Evolutionary conservation across 1,140 invertebrate species (phyloP), one percentile per base, ranked within the genome.

Genomic region (Solenopsis fugax): DNA sequence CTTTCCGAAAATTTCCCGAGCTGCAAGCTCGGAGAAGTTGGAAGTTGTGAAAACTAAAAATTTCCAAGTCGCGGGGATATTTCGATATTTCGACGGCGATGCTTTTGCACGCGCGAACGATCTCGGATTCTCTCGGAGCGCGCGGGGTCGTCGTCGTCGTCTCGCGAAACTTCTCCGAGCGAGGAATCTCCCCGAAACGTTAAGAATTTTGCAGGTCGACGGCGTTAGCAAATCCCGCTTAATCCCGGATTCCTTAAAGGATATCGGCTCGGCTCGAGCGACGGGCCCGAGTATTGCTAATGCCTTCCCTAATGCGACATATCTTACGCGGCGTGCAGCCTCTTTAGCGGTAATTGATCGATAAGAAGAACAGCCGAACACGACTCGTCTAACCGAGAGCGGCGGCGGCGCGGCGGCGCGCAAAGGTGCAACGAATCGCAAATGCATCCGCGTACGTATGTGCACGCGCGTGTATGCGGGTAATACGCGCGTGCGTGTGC

Each of bases 281-380:
- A 58, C 21, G 18, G 24, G 48, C 52, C 6, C 18, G 6, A 18
- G 34, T 58, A 64, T 48, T 13, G 75, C 60, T 45, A 81, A 71
- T 56, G 50, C 37, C 52, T 81, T 34, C 41, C 12, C 16, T 72
- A 72, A 60, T 72, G 54, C 18, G 37, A 82, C 67, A 37, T 13
- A 60, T 84, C 18, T 50, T 34, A 60, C 34, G 24, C 24, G 54
- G 56, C 69, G 41, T 60, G 29, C 24, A 50, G 41, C 29, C 78
- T 84, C 24, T 48, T 82, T 73, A 60, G 67, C 80, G 34, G 12
- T 73, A 84, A 84, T 84, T 60, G 69, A 73, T 84, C 69, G 80
- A 84, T 84, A 84, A 84, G 67, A 60, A 24, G 41, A 13, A 29
- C 80, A n/a, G n/a, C 13, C 41, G 41, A 73, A 58, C 78, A 82